Percentiles rank a stretch among this genome's conserved stretches.
Conservation (phyloP, 1,140 invertebrate species). For the Muscidifurax raptorellus region DNA sequence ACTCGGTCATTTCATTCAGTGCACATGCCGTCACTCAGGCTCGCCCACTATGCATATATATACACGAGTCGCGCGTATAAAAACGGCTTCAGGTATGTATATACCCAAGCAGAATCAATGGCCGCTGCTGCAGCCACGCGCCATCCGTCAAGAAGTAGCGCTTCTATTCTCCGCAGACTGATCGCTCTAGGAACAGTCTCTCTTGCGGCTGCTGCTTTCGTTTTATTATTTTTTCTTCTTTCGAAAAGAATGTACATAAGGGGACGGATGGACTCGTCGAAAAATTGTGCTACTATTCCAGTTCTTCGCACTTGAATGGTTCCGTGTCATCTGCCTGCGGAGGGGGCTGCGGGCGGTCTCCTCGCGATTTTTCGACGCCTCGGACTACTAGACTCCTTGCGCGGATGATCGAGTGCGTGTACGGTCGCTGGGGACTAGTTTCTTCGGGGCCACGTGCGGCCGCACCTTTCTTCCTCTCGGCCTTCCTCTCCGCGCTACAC, state of each 20-base stretch:
- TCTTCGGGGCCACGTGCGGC: too few species aligned
- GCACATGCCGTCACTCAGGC: background rate
- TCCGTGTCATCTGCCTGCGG: conserved; percentile 9
- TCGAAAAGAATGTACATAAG: background rate
- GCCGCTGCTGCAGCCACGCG: background rate
- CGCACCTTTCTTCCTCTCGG: too few species aligned
- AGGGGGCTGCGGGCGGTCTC: background rate
- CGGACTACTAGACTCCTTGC: background rate
- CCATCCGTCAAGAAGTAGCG: background rate
- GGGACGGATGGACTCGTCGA: background rate
- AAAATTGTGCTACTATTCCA: background rate
- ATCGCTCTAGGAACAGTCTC: background rate
- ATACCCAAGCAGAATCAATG: background rate
- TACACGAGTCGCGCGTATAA: too few species aligned
- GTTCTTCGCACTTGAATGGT: conserved; percentile 4
- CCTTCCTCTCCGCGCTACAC: too few species aligned
- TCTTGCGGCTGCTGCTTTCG: background rate
- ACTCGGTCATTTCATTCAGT: conserved; percentile 5
- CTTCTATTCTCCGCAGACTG: background rate
- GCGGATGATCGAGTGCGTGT: conserved; percentile 20
- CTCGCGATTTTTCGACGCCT: conserved; percentile 31
- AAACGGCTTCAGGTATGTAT: background rate
- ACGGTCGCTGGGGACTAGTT: too few species aligned
- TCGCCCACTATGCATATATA: background rate
- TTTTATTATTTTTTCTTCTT: background rate